These are phyloP conservation scores for Mus musculus DNA, from an alignment of 2,113 vertebrate genomes.

Conservation along the genomic window GRCm39 chr6:63619501-63620000, in stretches of 20 bases:
- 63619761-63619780: too few relatives aligned
- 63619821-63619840: not conserved
- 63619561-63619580: not conserved
- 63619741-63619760: too few relatives aligned
- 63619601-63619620: not conserved
- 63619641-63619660: not conserved
- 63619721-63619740: too few relatives aligned
- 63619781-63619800: too few relatives aligned
- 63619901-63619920: not conserved
- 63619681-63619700: too few relatives aligned
- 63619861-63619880: not conserved
- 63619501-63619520: not conserved
- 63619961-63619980: not conserved
- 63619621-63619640: not conserved
- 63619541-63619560: not conserved
- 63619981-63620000: not conserved
- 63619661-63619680: too few relatives aligned
- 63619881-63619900: not conserved
- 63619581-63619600: not conserved
- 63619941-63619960: not conserved
- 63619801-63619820: not conserved
- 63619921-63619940: not conserved
- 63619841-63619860: not conserved
- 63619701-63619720: too few relatives aligned
- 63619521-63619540: not conserved